Percentiles rank a stretch among this genome's conserved stretches.
These are phyloP conservation scores for Drosophila nigritarsus DNA, from an alignment of 2,888 invertebrate species.

Conservation along the genomic window DNA sequence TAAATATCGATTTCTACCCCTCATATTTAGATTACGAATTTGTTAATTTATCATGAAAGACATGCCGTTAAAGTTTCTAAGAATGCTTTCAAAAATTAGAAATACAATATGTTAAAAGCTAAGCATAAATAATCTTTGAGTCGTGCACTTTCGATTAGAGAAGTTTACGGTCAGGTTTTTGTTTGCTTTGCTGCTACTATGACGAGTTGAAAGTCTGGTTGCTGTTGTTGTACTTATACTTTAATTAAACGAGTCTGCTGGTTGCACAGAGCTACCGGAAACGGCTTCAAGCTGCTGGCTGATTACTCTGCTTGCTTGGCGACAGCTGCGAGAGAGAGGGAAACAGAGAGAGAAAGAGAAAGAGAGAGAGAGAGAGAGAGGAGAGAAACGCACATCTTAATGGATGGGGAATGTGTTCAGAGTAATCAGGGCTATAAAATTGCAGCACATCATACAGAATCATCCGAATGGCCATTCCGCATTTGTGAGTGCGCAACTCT, in stretches of 20 bases:
- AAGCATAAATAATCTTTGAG: not conserved
- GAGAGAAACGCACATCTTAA: constrained; percentile 1
- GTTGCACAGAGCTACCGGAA: constrained; percentile 48
- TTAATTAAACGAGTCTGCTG: constrained; percentile 52
- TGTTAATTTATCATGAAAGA: not conserved
- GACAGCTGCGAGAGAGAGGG: constrained; percentile 31
- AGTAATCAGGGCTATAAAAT: constrained; percentile 46
- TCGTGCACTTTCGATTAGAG: not conserved
- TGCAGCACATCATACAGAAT: constrained; percentile 38
- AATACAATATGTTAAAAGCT: not conserved
- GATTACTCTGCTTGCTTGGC: constrained; percentile 42
- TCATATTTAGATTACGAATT: not conserved
- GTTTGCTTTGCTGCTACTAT: constrained; percentile 10
- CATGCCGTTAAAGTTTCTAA: not conserved
- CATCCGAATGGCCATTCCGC: constrained; percentile 16
- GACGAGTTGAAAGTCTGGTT: constrained; percentile 35
- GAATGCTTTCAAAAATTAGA: not conserved
- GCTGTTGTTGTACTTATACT: constrained; percentile 30
- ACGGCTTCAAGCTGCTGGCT: constrained; percentile 41
- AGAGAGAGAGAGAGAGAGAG: not conserved
- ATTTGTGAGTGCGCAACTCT: constrained; percentile 50
- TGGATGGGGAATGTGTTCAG: constrained; percentile 36
- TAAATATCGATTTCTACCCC: not conserved
- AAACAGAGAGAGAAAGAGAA: not conserved
- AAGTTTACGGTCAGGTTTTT: constrained; percentile 7